Evolutionary conservation across 2,113 vertebrate species (phyloP).

Genomic region (Hystrix cristata): DNA sequence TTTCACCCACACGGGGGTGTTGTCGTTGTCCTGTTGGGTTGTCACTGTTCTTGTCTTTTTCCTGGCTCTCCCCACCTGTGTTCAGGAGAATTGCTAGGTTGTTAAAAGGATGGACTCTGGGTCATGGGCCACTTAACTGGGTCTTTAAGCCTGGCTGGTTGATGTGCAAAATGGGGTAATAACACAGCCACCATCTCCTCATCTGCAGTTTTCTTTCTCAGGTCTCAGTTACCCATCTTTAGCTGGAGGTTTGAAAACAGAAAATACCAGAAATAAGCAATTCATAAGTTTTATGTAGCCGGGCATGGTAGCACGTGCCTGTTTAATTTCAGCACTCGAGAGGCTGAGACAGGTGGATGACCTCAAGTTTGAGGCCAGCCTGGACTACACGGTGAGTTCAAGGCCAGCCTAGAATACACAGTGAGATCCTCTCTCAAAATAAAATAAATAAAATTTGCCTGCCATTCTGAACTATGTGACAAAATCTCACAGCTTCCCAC

Average conservation of each 20-base stretch:
- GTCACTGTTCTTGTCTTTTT: no score
- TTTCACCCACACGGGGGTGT: rapidly evolving
- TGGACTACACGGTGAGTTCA: neutral
- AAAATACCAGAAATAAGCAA: neutral
- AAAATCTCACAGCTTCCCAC: no score
- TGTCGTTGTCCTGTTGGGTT: neutral
- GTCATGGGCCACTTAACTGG: neutral
- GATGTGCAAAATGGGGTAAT: rapidly evolving
- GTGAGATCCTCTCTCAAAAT: neutral
- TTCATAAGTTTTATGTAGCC: neutral
- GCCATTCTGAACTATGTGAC: neutral
- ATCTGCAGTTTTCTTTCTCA: neutral
- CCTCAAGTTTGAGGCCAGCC: neutral
- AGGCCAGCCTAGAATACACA: neutral
- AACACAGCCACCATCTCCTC: no score
- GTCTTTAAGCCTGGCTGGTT: neutral
- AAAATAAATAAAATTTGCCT: neutral
- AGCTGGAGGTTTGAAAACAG: neutral
- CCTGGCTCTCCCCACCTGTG: neutral
- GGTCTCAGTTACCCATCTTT: neutral
- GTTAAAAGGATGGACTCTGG: no score
- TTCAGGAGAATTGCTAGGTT: no score
- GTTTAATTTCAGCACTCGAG: neutral
- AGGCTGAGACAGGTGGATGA: neutral
- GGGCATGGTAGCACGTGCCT: neutral